Evolutionary conservation across 37 sponge, comb jelly and placozoan genomes (phyloP).

Genomic region (Tethya wilhelma): DNA sequence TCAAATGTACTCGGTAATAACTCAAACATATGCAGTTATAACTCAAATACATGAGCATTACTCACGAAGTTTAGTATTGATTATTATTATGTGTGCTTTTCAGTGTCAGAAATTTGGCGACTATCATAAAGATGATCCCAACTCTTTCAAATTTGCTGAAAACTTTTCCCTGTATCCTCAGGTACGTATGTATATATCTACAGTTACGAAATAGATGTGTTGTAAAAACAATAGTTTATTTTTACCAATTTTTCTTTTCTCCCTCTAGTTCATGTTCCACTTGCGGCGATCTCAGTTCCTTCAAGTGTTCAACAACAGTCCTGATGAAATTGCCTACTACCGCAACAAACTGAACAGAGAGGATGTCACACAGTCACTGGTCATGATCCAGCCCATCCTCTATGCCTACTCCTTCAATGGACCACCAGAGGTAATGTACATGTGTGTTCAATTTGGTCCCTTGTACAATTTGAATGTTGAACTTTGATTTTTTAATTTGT

Average conservation of each 20-base stretch:
- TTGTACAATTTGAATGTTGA: background rate
- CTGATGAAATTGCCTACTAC: constrained; percentile 97
- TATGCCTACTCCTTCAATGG: constrained; percentile 97
- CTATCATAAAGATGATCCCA: constrained; percentile 91
- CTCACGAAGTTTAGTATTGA: background rate
- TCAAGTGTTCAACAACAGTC: constrained; percentile 99
- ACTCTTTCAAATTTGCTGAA: constrained; percentile 92
- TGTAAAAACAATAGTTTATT: background rate
- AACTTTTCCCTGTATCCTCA: constrained; percentile 99
- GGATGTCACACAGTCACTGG: constrained; percentile 87
- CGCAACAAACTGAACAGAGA: constrained; percentile 95
- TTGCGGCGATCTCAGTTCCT: constrained; percentile 96
- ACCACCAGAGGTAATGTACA: constrained; percentile 98
- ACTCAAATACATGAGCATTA: background rate
- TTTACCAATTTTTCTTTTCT: background rate
- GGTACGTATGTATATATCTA: constrained; percentile 46
- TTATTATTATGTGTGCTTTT: background rate
- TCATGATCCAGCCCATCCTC: constrained; percentile 98
- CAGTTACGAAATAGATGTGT: background rate
- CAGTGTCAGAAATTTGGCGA: constrained; percentile 99
- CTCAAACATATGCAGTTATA: background rate
- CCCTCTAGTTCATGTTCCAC: constrained; percentile 96
- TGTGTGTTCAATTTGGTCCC: too few species aligned
- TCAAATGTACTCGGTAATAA: background rate
- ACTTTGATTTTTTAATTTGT: background rate